Base-by-base conservation (phyloP, 1,140 invertebrate species). In the Hycleus phaleratus region DNA sequence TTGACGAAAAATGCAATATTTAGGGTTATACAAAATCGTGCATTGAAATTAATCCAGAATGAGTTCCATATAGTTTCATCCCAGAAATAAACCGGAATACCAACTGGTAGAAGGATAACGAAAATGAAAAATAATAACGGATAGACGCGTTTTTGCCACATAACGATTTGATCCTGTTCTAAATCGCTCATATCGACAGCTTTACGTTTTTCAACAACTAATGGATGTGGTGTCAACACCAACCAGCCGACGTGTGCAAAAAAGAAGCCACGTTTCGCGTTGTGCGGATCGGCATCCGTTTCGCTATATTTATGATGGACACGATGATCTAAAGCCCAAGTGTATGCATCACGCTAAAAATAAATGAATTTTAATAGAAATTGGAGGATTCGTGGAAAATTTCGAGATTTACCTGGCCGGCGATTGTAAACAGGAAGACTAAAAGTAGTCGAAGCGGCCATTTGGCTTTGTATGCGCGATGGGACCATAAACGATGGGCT, bases 1-100 rank as follows among this genome's bases (percentile, higher is more conserved):
- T 97, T 97, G 3, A 97, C 93, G 59, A 88, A 85, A 82, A 93
- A 97, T 1, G 93, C 95, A 59, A 90, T 86, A 70, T 98, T 93
- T 0, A 97, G 79, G 0, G 85, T 91, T 26, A 86, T 77, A 44
- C 83, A 85, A 73, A 95, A 97, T 25, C 94, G 79, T 54, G 87
- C 80, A 45, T 93, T 84, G 62, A 89, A 91, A 59, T 86, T 85
- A 2, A 95, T 81, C 75, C 91, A 90, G 70, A 93, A 93, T 2
- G 90, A 86, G 64, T 82, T 84, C 73, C 83, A 82, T 3, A 90
- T 64, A 3, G 77, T 78, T 74, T 98, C 95, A 40, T 83, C 78
- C 93, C 93, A 97, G 57, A 84, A 84, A 67, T 88, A 86, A 56
- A 83, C 84, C 0, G 94, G 93, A 53, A 95, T 74, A 59, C 71